Base-by-base conservation (phyloP, 2,113 vertebrate genomes). In the Boleophthalmus pectinirostris region DNA sequence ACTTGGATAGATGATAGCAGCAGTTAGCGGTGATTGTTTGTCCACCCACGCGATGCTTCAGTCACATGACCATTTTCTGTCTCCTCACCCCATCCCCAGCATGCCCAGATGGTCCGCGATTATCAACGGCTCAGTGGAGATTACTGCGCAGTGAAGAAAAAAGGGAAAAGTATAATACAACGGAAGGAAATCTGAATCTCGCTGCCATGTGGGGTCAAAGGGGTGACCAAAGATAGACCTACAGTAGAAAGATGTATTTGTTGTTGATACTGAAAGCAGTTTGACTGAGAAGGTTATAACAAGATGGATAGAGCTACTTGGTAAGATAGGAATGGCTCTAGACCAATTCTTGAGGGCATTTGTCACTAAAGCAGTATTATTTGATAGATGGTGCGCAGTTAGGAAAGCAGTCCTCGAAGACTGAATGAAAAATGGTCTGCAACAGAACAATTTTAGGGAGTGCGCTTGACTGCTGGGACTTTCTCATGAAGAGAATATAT, bases 81-180 rank as follows among this genome's bases (percentile, higher is more conserved):
- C 88, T 90, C 87, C 76, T 82, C 80, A 89, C 88, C 33, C 33
- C 61, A 43, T 85, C 74, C 90, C 90, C 69, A 79, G 89, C 78
- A 87, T 18, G 90, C 82, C 91, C 93, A 94, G 93, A 94, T 93
- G 93, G 93, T 82, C 88, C 83, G 85, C 86, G 89, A 93, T 93
- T 92, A 92, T 80, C 49, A 84, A 86, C 72, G 68, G 90, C 89
- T 93, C 90, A 91, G 85, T 73, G 65, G 82, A 92, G 90, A 93
- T 92, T 91, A 93, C 82, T 56, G 78, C 45, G 84, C 84, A 79
- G 83, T 80, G 75, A 23, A 68, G 80, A 66, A 87, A 78, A 80
- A 18, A 72, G 21, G 29, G 72, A 60, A 74, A 76, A 60, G 77
- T 58, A 85, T 77, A 80, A n/a, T 69, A 33, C 29, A 73, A 57